A percentile compares a stretch with the other conserved stretches of the same genome.
These are phyloP conservation scores for Smittia sp. DNA, from an alignment of 2,888 invertebrate species.

Conservation along the genomic window DNA sequence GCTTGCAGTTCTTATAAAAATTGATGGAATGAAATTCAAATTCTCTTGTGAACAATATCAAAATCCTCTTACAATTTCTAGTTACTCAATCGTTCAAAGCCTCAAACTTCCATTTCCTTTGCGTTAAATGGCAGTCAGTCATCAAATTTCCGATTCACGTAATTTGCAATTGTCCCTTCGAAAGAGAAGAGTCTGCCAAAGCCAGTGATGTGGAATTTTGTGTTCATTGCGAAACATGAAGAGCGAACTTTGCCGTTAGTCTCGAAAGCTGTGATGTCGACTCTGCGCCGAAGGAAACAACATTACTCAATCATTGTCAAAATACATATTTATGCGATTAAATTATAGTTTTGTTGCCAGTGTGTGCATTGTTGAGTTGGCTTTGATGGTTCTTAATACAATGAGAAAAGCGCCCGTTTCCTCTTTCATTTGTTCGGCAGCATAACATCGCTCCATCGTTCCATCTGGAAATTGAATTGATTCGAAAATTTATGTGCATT, in stretches of 20 bases:
- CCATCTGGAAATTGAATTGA: slow-evolving; percentile 26
- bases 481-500: slow-evolving; percentile 41
- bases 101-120: too few species aligned
- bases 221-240: background rate
- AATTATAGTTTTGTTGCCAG: slow-evolving; percentile 26
- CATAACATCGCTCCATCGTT: background rate
- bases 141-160: too few species aligned
- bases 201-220: background rate
- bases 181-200: background rate
- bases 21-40: too few species aligned
- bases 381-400: background rate
- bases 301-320: slow-evolving; percentile 41
- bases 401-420: background rate
- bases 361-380: background rate
- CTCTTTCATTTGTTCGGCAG: background rate
- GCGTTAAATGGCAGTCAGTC: too few species aligned
- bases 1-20: too few species aligned
- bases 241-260: background rate
- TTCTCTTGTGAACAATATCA: too few species aligned
- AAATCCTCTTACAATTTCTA: too few species aligned
- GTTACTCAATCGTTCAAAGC: too few species aligned
- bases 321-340: slow-evolving; percentile 39
- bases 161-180: background rate
- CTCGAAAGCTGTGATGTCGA: background rate
- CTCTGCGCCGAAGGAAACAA: slow-evolving; percentile 1